Percentiles rank a stretch among this genome's conserved stretches.
These are phyloP conservation scores for Ceriagrion tenellum DNA, from an alignment of 2,888 invertebrate species.

Conservation along the genomic window DNA sequence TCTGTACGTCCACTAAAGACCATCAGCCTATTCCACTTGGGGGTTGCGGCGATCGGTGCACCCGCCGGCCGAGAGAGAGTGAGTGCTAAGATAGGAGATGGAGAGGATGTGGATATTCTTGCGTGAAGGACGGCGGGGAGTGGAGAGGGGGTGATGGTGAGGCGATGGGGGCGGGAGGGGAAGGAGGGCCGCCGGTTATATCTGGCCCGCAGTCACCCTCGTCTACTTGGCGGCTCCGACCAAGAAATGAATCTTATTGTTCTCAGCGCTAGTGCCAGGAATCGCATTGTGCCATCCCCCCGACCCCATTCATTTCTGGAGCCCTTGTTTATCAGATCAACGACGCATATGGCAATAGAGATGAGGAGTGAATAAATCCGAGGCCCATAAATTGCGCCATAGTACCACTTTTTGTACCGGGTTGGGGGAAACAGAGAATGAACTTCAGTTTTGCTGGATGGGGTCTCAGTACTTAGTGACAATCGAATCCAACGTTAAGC, in stretches of 20 bases:
- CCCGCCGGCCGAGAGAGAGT: background rate
- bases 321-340: background rate
- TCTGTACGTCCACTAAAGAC: no score
- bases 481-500: no score
- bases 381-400: background rate
- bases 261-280: background rate
- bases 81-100: background rate
- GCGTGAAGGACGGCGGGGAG: background rate
- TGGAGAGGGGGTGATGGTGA: background rate
- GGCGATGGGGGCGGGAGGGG: background rate
- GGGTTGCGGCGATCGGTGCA: background rate
- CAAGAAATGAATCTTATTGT: slow-evolving; percentile 29
- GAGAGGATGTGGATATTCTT: slow-evolving; percentile 3
- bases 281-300: background rate
- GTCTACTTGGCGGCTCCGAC: background rate
- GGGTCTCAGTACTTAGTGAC: no score
- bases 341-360: background rate
- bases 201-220: slow-evolving; percentile 13
- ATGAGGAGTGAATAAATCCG: background rate
- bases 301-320: background rate
- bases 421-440: no score
- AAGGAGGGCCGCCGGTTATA: background rate
- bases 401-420: no score
- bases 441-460: no score
- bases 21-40: no score